phyloP scores from a whole-genome alignment of 2,888 invertebrate genomes.

The Entomobrya multifasciata region DNA sequence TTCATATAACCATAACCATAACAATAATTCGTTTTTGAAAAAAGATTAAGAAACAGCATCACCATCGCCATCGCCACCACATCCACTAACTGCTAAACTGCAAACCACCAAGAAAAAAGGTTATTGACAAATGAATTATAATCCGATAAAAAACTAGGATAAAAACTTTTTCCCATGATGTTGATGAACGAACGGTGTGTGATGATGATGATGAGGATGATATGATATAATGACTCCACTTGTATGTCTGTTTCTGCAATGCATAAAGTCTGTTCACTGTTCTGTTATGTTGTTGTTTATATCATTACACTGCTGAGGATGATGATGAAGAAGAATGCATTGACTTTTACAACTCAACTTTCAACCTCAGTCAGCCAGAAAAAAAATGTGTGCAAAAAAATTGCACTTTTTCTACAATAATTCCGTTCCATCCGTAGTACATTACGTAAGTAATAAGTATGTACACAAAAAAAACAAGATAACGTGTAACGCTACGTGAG shows the following conservation, averaged over 20 bases:
- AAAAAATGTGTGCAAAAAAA: not conserved
- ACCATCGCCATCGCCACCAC: not conserved
- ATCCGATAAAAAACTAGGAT: not conserved
- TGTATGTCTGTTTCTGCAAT: too few relatives aligned
- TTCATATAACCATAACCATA: too few relatives aligned
- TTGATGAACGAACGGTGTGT: too few relatives aligned
- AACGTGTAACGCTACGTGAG: too few relatives aligned
- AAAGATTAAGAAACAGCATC: not conserved
- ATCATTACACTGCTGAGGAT: too few relatives aligned
- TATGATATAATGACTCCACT: not conserved
- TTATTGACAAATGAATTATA: slow-evolving; percentile 3
- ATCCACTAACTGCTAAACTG: not conserved
- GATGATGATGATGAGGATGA: not conserved
- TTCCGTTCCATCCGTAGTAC: not conserved
- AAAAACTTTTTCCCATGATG: slow-evolving; percentile 6
- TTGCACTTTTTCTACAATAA: not conserved
- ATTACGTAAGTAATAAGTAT: too few relatives aligned
- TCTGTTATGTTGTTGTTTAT: too few relatives aligned
- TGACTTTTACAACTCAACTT: not conserved
- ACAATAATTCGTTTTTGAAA: too few relatives aligned
- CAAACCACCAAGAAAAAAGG: not conserved
- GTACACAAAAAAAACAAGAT: too few relatives aligned
- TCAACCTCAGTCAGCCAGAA: not conserved
- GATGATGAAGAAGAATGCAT: not conserved
- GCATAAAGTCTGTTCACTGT: too few relatives aligned